phyloP scores from a whole-genome alignment of 2,113 vertebrate species.

The Gallinago jamesoni region DNA sequence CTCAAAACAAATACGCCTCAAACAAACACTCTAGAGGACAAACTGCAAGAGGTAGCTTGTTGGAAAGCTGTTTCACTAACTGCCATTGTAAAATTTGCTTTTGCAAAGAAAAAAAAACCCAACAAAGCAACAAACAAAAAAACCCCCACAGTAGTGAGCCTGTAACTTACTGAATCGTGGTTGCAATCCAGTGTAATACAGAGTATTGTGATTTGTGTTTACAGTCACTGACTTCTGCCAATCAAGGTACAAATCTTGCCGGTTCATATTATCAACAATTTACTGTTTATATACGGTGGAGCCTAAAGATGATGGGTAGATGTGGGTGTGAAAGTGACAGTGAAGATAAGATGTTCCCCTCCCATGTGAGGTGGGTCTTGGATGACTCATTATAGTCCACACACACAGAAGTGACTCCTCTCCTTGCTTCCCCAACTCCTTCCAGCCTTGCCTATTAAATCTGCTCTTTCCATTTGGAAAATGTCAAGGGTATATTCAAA shows the following conservation, averaged over 20 bases:
- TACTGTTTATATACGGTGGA: not conserved
- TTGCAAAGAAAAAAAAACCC: not conserved
- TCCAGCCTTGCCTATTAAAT: not conserved
- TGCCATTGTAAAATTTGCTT: not conserved
- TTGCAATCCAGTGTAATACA: not conserved
- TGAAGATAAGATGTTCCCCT: not conserved
- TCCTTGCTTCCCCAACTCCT: rapidly evolving
- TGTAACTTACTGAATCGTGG: not conserved
- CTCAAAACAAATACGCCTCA: not conserved
- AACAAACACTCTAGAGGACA: not conserved
- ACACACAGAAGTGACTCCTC: not conserved
- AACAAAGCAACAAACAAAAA: not conserved
- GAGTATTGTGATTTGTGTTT: not conserved
- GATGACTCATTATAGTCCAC: not conserved
- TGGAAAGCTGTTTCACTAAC: not conserved
- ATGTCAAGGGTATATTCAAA: not conserved
- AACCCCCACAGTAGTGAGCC: not conserved
- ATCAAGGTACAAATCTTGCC: not conserved
- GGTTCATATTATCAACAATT: not conserved
- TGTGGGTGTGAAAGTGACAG: not conserved
- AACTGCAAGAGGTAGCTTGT: not conserved
- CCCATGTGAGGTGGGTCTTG: not conserved
- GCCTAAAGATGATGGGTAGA: not conserved
- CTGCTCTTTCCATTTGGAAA: not conserved
- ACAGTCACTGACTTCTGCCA: not conserved